These are phyloP conservation scores for Actenoides hombroni DNA, from an alignment of 2,113 vertebrate species.

Conservation along the genomic window DNA sequence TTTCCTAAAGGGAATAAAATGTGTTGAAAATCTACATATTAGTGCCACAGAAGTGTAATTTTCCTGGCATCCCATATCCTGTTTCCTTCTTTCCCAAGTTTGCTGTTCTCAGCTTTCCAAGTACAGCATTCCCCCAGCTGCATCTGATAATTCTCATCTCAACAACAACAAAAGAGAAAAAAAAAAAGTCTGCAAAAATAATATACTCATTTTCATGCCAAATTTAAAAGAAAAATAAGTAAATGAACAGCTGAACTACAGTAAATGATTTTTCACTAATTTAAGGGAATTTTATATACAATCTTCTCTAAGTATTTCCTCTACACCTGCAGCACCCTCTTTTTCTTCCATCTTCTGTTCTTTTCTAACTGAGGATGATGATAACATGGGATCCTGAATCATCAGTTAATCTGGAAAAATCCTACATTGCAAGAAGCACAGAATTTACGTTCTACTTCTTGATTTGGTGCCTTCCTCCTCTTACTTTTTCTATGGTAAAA, in stretches of 20 bases:
- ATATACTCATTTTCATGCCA: conserved; percentile 41
- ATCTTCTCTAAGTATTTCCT: conserved; percentile 61
- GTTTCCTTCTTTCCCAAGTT: conserved; percentile 39
- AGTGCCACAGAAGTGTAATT: neutral
- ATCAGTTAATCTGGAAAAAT: neutral
- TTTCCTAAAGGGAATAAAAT: neutral
- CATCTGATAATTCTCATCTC: conserved; percentile 34
- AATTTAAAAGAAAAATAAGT: conserved; percentile 49
- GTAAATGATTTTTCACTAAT: conserved; percentile 43
- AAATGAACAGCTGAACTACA: conserved; percentile 61
- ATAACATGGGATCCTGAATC: conserved; percentile 14
- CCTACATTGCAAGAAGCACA: neutral
- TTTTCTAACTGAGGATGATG: neutral
- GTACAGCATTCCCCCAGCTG: conserved; percentile 52
- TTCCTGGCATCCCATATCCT: conserved; percentile 18
- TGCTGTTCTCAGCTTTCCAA: conserved; percentile 53
- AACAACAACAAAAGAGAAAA: neutral
- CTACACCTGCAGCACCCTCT: conserved; percentile 50
- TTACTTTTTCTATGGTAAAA: neutral
- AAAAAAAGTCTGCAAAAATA: conserved; percentile 48
- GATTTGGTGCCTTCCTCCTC: neutral
- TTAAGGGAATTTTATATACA: conserved; percentile 43
- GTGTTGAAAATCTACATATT: conserved; percentile 25
- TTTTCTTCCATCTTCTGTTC: neutral
- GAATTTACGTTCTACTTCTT: neutral